Percentiles rank a stretch among this genome's conserved stretches.
Conservation (phyloP, 1,140 invertebrate species). For the Sinonovacula constricta region DNA sequence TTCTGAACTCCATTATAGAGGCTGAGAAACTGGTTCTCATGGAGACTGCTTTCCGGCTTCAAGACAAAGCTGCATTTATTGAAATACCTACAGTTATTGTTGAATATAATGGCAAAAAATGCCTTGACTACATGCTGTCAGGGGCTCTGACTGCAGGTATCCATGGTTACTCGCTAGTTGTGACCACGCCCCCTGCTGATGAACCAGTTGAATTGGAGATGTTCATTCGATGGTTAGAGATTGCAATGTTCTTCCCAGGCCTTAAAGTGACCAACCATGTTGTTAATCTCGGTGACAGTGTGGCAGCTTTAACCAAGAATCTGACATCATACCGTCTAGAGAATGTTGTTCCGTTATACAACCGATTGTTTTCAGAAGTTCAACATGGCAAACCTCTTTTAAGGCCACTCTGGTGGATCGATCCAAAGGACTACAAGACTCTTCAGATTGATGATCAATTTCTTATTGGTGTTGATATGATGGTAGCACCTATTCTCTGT, state of each 20-base stretch:
- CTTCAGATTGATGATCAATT: constrained; percentile 89
- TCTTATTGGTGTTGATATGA: constrained; percentile 87
- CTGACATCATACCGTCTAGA: constrained; percentile 60
- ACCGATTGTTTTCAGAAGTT: constrained; percentile 81
- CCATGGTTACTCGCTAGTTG: constrained; percentile 89
- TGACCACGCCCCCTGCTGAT: constrained; percentile 81
- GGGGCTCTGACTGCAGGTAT: constrained; percentile 89
- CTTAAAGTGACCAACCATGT: constrained; percentile 67
- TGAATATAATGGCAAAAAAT: constrained; percentile 32
- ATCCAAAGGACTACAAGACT: constrained; percentile 88
- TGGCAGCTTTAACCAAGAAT: constrained; percentile 77
- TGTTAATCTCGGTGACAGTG: constrained; percentile 90
- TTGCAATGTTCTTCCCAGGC: constrained; percentile 89
- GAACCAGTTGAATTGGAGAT: constrained; percentile 85
- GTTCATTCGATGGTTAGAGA: constrained; percentile 93
- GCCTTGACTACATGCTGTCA: constrained; percentile 82
- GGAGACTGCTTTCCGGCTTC: constrained; percentile 51
- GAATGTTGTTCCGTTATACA: constrained; percentile 80
- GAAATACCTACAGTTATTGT: constrained; percentile 50
- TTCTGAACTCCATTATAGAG: constrained; percentile 16
- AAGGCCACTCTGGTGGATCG: constrained; percentile 93
- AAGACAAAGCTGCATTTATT: constrained; percentile 48
- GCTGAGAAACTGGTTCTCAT: constrained; percentile 48
- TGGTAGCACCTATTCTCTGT: constrained; percentile 89
- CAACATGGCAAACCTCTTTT: constrained; percentile 83